Evolutionary conservation across 2,888 invertebrate species (phyloP).

Genomic region (Lycocerus yunnanus): DNA sequence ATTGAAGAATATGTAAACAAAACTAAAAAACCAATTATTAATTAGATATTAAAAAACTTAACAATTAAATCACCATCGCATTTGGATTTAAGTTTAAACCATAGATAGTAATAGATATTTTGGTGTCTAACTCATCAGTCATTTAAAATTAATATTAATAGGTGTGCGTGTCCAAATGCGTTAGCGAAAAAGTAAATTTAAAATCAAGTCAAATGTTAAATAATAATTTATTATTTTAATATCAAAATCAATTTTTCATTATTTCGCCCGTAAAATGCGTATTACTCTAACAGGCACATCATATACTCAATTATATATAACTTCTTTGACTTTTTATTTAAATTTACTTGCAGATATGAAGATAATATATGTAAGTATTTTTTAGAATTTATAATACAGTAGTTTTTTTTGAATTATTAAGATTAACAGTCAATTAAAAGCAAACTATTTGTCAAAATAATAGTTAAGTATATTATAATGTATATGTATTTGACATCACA

Average conservation of each 20-base stretch:
- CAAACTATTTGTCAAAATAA: not conserved
- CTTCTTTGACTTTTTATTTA: not conserved
- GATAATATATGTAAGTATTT: not conserved
- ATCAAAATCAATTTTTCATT: not conserved
- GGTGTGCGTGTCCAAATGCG: not conserved
- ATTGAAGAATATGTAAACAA: not conserved
- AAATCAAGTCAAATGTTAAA: not conserved
- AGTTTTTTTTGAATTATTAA: not conserved
- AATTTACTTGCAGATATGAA: not conserved
- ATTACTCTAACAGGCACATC: not conserved
- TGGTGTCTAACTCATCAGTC: not conserved
- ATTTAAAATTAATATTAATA: not conserved
- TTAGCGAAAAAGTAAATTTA: not conserved
- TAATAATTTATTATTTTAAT: not conserved
- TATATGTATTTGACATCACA: not conserved
- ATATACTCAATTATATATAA: not conserved
- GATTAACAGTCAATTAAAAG: conserved; percentile 1
- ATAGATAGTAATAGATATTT: not conserved
- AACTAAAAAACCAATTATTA: not conserved
- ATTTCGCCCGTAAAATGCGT: not conserved
- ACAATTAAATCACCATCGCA: not conserved
- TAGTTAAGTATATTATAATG: not conserved
- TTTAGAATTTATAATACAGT: not conserved
- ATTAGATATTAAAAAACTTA: not conserved
- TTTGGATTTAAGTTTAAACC: not conserved